Base-by-base conservation (phyloP, 2,888 invertebrate genomes). In the Tetramorium bicarinatum region DNA sequence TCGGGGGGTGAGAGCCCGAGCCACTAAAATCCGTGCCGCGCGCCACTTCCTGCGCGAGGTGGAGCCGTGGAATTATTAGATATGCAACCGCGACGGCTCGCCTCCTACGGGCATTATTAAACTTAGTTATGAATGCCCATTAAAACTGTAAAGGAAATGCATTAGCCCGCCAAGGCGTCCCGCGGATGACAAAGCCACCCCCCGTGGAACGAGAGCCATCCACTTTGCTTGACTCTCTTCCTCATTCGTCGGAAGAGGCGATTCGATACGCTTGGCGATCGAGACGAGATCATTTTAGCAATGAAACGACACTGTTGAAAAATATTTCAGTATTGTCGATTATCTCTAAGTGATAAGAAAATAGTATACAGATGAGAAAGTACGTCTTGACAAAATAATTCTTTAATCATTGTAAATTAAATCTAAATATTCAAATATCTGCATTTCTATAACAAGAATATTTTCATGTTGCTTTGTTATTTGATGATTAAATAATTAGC, bases 131-230 rank as follows among this genome's bases (percentile, higher is more conserved):
- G 94, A 94, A 94, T 94, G 93, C 93, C 94, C 94, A 94, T 94
- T 94, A 94, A 94, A 94, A 94, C 94, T 94, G 94, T 94, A 94
- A 94, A 94, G 94, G 94, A 94, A 94, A 94, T 94, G 94, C 94
- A 94, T 94, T 94, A 94, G 94, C 92, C 91, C 90, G 90, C 92
- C 91, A 91, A 90, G 91, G 88, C 89, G 88, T 87, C 91, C 90
- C 66, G 81, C 83, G 83, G 84, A 87, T 88, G 91, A 90, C 91
- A 90, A 90, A 88, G 91, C 91, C 88, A 87, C 90, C 91, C 91
- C 92, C 90, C 83, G 87, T 84, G 88, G 89, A 90, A 91, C 88
- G 89, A 86, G 90, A 92, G 89, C 90, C 90, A 91, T 92, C 91
- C 88, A 92, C 92, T 92, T 89, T 85, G 83, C 61, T 56, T 61